Conservation (phyloP, 2,113 vertebrate species). For the Rattus norvegicus region GRCr8 NC_086019.1:127127501-127128000, state of each 20-base stretch:
- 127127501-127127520: neutral
- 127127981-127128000: neutral
- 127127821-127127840: neutral
- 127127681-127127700: neutral
- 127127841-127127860: neutral
- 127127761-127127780: neutral
- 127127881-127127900: neutral
- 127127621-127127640: neutral
- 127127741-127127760: accelerated
- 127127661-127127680: accelerated
- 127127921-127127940: neutral
- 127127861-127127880: neutral
- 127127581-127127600: neutral
- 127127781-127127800: neutral
- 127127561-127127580: neutral
- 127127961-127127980: neutral
- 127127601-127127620: neutral
- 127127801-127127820: neutral
- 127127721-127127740: neutral
- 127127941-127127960: accelerated
- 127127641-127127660: neutral
- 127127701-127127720: neutral
- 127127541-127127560: neutral
- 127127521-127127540: neutral
- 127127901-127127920: neutral